Percentiles rank a stretch among this genome's conserved stretches.
phyloP scores from a whole-genome alignment of 2,797 vertebrate genomes.

The Rallus crepitans region DNA sequence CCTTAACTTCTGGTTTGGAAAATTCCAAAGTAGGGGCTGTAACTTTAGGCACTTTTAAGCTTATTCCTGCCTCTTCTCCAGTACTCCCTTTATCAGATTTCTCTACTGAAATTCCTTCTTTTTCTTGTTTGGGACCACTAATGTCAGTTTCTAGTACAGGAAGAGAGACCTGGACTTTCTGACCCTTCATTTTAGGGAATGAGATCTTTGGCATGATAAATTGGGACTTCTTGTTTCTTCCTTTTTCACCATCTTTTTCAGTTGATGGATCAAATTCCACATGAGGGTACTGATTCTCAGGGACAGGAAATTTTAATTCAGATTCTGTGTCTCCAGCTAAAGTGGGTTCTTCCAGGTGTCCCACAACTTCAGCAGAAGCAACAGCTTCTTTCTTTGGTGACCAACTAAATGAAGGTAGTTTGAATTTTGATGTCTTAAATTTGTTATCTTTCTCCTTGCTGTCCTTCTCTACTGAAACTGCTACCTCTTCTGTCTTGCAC shows the following conservation, averaged over 20 bases:
- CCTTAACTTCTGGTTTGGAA: not conserved
- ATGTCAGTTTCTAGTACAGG: conserved; percentile 9
- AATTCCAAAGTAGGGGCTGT: not conserved
- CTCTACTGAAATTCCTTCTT: not conserved
- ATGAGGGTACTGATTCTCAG: not conserved
- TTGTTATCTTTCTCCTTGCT: conserved; percentile 55
- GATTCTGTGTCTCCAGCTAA: not conserved
- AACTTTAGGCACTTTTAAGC: not conserved
- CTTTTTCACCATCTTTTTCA: not conserved
- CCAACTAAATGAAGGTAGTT: conserved; percentile 71
- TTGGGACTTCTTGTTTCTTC: conserved; percentile 23
- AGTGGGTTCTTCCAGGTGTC: not conserved
- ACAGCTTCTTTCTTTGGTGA: conserved; percentile 63
- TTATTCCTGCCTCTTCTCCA: not conserved
- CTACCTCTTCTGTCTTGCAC: not conserved
- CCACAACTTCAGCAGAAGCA: not conserved
- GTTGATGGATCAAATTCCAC: not conserved
- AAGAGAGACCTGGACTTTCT: conserved; percentile 32
- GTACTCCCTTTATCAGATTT: not conserved
- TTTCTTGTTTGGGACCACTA: not conserved
- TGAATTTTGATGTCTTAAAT: conserved; percentile 73
- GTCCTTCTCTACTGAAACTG: not conserved
- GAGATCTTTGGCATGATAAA: conserved; percentile 64
- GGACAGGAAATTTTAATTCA: not conserved
- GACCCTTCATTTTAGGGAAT: conserved; percentile 60